These are phyloP conservation scores for Tetragonula carbonaria DNA, from an alignment of 2,888 invertebrate species.

Conservation along the genomic window DNA sequence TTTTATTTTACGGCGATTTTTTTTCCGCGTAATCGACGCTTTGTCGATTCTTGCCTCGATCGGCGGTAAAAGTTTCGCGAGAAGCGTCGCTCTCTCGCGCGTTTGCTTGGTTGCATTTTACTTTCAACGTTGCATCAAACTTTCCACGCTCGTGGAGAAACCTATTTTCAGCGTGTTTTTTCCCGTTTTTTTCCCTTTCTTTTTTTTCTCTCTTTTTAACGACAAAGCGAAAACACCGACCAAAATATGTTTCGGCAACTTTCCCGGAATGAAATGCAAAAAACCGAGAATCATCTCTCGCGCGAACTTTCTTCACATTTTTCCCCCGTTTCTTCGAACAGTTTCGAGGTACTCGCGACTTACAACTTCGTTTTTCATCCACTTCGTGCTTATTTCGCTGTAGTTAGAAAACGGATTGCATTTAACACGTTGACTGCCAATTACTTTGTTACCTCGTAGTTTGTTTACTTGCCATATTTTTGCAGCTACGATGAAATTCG, in stretches of 20 bases:
- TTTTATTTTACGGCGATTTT: conserved; percentile 46
- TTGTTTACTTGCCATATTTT: no score
- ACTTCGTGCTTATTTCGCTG: background rate
- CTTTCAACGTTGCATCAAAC: conserved; percentile 26
- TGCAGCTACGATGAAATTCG: no score
- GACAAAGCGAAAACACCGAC: conserved; percentile 1
- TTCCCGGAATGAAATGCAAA: background rate
- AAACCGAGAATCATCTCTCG: background rate
- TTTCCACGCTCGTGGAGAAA: background rate
- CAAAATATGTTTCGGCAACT: background rate
- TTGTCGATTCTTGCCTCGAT: conserved; percentile 35
- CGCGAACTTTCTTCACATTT: background rate
- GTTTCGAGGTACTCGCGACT: background rate
- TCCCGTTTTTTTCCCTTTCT: no score
- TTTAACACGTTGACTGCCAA: background rate
- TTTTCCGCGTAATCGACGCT: conserved; percentile 22
- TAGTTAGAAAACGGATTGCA: conserved; percentile 7
- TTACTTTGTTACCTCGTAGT: no score
- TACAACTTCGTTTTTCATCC: background rate
- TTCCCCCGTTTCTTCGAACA: background rate
- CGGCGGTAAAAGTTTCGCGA: conserved; percentile 62
- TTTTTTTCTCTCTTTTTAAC: background rate
- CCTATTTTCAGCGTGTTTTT: conserved; percentile 1
- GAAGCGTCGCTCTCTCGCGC: conserved; percentile 20
- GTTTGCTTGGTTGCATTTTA: conserved; percentile 5